Conservation (phyloP, 1,140 invertebrate genomes). For the Plectus sambesii region DNA sequence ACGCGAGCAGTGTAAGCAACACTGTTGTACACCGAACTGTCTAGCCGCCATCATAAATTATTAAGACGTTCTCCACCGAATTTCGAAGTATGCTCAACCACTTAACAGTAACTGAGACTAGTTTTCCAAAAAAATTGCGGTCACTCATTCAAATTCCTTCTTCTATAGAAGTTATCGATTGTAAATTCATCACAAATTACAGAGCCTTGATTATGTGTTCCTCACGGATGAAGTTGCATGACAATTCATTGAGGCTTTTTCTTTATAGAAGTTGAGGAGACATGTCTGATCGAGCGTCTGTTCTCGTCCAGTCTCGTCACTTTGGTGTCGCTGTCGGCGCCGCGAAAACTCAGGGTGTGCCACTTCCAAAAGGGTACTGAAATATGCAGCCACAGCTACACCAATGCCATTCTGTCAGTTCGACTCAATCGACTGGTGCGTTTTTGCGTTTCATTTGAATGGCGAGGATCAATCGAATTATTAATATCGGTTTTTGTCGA, state of each 20-base stretch:
- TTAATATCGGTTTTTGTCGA: no score
- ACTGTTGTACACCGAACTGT: no score
- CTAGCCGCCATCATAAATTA: no score
- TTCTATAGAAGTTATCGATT: background rate
- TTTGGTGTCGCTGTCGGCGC: slow-evolving; percentile 76
- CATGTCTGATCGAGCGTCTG: slow-evolving; percentile 82
- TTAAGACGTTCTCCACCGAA: no score
- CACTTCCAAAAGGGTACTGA: slow-evolving; percentile 96
- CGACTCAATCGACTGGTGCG: slow-evolving; percentile 86
- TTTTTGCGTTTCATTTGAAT: slow-evolving; percentile 32
- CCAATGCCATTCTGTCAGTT: slow-evolving; percentile 88
- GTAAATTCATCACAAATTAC: no score
- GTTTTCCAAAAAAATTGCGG: slow-evolving; percentile 3
- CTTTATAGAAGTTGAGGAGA: slow-evolving; percentile 63
- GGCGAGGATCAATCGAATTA: slow-evolving; percentile 8
- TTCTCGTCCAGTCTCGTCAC: slow-evolving; percentile 94
- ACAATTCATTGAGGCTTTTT: background rate
- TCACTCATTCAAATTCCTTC: slow-evolving; percentile 11
- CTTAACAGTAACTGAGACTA: slow-evolving; percentile 6
- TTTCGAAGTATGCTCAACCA: no score
- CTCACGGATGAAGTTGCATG: no score
- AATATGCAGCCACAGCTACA: slow-evolving; percentile 96
- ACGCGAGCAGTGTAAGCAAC: no score
- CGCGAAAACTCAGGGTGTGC: slow-evolving; percentile 84
- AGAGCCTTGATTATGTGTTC: no score